These are phyloP conservation scores for Kradibia gibbosae DNA, from an alignment of 1,140 invertebrate genomes.

Conservation along the genomic window DNA sequence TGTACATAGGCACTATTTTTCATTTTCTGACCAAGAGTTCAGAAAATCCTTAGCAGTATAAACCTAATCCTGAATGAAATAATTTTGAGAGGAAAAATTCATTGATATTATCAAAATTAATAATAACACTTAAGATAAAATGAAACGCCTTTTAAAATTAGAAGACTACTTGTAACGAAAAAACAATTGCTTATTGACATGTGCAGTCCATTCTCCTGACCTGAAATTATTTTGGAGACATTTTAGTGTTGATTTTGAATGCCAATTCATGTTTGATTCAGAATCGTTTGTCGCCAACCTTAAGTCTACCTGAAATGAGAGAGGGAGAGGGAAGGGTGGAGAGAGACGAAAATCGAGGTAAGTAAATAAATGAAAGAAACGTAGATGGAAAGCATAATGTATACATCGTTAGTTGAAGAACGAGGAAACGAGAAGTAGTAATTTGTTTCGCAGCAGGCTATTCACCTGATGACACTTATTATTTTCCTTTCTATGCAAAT, in stretches of 20 bases:
- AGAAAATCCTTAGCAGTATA: too few species aligned
- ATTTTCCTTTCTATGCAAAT: not conserved
- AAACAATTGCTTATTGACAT: constrained; percentile 45
- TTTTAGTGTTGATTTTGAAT: too few species aligned
- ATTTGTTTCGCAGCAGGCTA: not conserved
- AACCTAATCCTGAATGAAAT: too few species aligned
- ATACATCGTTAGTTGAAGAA: not conserved
- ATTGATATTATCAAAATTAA: constrained; percentile 34
- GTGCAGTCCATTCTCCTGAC: too few species aligned
- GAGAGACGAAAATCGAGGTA: not conserved
- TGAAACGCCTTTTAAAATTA: constrained; percentile 45
- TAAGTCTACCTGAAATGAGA: too few species aligned
- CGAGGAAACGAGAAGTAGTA: not conserved
- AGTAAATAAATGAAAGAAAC: not conserved
- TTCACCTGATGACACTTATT: not conserved
- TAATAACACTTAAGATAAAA: too few species aligned
- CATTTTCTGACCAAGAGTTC: too few species aligned
- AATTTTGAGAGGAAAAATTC: too few species aligned
- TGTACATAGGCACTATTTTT: too few species aligned
- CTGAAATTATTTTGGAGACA: too few species aligned
- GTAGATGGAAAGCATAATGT: not conserved
- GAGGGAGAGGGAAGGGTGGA: not conserved
- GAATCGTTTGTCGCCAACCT: not conserved
- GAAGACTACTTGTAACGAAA: constrained; percentile 41
- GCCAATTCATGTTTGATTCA: too few species aligned